phyloP scores from a whole-genome alignment of 2,113 vertebrate species.

The Maccullochella peelii region DNA sequence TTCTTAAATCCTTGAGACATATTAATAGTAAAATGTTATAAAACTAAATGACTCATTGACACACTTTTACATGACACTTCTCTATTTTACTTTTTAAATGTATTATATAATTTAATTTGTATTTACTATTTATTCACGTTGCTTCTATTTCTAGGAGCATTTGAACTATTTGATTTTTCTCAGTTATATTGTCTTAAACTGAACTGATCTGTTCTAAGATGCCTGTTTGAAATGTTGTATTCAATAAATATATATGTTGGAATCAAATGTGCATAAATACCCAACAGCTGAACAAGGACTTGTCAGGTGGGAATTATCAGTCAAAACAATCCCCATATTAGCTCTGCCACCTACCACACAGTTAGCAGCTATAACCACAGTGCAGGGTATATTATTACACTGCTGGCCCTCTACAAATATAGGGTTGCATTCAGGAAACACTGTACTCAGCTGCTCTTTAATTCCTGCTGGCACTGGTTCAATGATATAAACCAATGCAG shows the following conservation, averaged over 20 bases:
- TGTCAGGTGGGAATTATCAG: neutral
- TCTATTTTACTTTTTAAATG: neutral
- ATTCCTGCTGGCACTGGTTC: neutral
- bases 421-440: neutral
- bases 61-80: no score
- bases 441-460: neutral
- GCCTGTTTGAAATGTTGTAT: neutral
- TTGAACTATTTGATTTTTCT: neutral
- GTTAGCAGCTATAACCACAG: neutral
- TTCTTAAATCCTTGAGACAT: neutral
- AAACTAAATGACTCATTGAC: neutral
- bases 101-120: no score
- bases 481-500: neutral
- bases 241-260: neutral
- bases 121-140: no score
- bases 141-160: no score
- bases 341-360: neutral
- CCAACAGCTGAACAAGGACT: neutral
- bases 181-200: neutral
- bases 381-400: neutral
- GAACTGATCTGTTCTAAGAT: neutral
- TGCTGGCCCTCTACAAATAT: neutral
- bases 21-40: no score
- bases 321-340: constrained; percentile 3
- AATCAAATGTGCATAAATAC: neutral